Conservation (phyloP, 2,797 vertebrate genomes). For the Onychomys leucogaster region DNA sequence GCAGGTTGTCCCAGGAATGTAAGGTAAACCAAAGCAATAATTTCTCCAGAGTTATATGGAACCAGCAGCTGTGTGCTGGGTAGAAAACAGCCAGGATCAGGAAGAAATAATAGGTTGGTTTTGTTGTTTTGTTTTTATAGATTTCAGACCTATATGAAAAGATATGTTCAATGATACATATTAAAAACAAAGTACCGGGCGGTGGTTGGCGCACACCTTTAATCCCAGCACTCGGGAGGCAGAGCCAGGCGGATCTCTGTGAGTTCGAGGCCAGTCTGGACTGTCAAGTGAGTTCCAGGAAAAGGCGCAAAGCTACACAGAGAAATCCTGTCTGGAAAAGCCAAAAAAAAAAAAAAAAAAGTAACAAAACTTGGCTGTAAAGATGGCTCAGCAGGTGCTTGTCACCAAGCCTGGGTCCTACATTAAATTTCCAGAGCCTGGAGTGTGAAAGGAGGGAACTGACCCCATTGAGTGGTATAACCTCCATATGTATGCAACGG, state of each 20-base stretch:
- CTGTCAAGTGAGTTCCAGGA: too few relatives aligned
- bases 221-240: too few relatives aligned
- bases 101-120: background rate
- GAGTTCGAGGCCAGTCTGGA: too few relatives aligned
- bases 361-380: background rate
- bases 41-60: background rate
- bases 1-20: background rate
- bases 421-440: background rate
- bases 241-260: too few relatives aligned
- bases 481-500: background rate
- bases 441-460: background rate
- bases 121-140: background rate
- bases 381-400: background rate
- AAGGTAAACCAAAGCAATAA: background rate
- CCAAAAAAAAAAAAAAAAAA: background rate
- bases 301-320: too few relatives aligned
- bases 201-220: too few relatives aligned
- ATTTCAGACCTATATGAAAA: background rate
- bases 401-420: background rate
- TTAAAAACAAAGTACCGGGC: slow-evolving; percentile 11
- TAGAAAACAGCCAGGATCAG: background rate
- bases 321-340: too few relatives aligned
- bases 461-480: background rate
- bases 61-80: background rate
- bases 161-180: background rate